Evolutionary conservation across 2,888 invertebrate genomes (phyloP), one percentile per base, ranked within the genome.

Genomic region (Drosophila hamatofila): DNA sequence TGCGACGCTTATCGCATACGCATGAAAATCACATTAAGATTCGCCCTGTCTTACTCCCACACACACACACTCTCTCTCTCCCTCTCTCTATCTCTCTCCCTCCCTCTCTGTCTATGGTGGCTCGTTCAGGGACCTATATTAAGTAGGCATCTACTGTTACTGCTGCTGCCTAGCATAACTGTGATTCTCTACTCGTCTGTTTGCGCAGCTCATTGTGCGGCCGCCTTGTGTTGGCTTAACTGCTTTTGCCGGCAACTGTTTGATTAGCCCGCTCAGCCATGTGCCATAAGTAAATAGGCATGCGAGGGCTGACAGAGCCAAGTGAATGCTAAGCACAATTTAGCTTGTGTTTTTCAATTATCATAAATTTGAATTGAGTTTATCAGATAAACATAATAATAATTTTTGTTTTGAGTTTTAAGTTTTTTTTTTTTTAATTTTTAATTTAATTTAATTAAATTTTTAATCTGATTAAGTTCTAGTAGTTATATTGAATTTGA

Each of bases 1-100:
- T 88, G 83, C 75, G 72, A 72, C 65, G 84, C 76, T 84, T 89
- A 89, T 85, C 89, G 77, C 87, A 79, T 79, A 87, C 82, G 72
- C 81, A 79, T 79, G 77, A 84, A 81, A 89, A 89, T 85, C 81
- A 84, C 88, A 80, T 84, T 89, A 89, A 66, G 58, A 49, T 30
- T 25, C 56, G 49, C 30, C 12, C 30, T 2, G 18, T 52, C 41
- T 18, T 25, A 8, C 23, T 44, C 30, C 9, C 30, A 30, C 30
- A 9, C 30, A 5, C 42, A 5, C n/a, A n/a, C 21, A 21, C 23
- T 14, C 44, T 3, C 30, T 3, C 30, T 30, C 30, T 30, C 3
- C 11, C 11, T 2, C 6, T 6, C 21, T 1, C 44, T 0, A 21
- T 23, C 23, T 44, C 21, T 21, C 12, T 5, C 39, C 2, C 42